Base-by-base conservation (phyloP, 1,140 invertebrate species). In the Anastatus disparis region DNA sequence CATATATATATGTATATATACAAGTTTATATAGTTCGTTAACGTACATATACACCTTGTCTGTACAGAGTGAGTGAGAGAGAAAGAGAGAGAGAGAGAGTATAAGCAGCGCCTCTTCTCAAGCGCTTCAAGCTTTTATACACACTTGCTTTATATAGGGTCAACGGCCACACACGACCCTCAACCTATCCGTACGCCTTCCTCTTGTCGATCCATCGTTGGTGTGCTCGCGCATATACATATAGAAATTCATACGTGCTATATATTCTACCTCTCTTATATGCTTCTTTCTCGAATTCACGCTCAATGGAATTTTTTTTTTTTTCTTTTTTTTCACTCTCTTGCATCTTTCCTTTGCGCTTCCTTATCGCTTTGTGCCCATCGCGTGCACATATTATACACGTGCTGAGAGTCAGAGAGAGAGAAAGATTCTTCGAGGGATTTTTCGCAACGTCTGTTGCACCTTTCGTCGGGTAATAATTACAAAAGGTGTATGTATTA, bases 121-220 rank as follows among this genome's bases (percentile, higher is more conserved):
- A n/a, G n/a, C n/a, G n/a, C n/a, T n/a, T n/a, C n/a, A 17, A n/a
- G 52, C 38, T 44, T 40, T 35, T 42, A 12, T 29, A 35, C 40
- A 50, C 42, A 50, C 42, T 31, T 38, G 31, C n/a, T 12, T 62
- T 44, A 76, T 71, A 61, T 73, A 80, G 81, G 83, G 81, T 84
- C 83, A 84, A 84, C 81, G 83, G 75, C 83, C 83, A 84, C 76
- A 71, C 73, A 64, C 82, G 83, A 84, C 83, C 83, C 81, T 78
- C 79, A 80, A 84, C 79, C 79, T 84, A 84, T 82, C 78, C 80
- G 76, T n/a, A n/a, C 78, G 81, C 78, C 75, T 29, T 35, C 53
- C 50, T 42, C 46, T 63, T 40, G 31, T 35, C 62, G 62, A 52
- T 53, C 50, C 63, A 27, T 24, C 44, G 27, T 20, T 46, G 29